Evolutionary conservation across 2,797 vertebrate species (phyloP).

Genomic region (Sorex maritimensis): DNA sequence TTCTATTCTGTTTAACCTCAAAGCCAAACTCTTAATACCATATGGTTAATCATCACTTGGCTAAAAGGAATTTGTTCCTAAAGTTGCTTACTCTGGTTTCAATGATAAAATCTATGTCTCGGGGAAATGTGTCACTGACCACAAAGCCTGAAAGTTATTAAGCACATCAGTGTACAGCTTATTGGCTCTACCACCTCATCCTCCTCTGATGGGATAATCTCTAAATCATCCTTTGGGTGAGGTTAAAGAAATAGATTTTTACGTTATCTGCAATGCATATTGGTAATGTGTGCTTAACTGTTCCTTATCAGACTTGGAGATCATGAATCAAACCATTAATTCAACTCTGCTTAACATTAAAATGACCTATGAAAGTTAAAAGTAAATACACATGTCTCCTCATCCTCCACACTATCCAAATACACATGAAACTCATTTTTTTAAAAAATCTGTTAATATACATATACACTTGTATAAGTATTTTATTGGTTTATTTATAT

Average conservation of each 20-base stretch:
- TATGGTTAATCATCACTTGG: conserved; percentile 22
- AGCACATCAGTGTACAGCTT: background rate
- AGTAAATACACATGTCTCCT: background rate
- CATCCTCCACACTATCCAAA: background rate
- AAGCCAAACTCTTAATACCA: conserved; percentile 21
- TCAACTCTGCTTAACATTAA: conserved; percentile 7
- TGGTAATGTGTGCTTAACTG: background rate
- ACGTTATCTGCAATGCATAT: background rate
- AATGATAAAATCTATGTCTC: conserved; percentile 37
- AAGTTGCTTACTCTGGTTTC: conserved; percentile 39
- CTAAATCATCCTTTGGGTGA: conserved; percentile 7
- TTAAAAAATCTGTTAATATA: no score
- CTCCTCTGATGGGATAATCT: background rate
- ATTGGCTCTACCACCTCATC: background rate
- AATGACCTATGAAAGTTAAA: conserved; percentile 8
- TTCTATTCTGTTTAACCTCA: conserved; percentile 53
- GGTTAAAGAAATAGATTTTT: background rate
- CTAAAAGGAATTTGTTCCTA: background rate
- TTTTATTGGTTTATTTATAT: background rate
- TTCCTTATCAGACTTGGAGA: background rate
- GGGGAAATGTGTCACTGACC: conserved; percentile 40
- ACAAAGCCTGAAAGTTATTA: conserved; percentile 28
- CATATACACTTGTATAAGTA: no score
- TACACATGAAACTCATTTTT: background rate
- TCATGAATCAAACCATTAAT: background rate